Evolutionary conservation across 2,888 invertebrate species (phyloP).

Genomic region (Fabriciana adippe): DNA sequence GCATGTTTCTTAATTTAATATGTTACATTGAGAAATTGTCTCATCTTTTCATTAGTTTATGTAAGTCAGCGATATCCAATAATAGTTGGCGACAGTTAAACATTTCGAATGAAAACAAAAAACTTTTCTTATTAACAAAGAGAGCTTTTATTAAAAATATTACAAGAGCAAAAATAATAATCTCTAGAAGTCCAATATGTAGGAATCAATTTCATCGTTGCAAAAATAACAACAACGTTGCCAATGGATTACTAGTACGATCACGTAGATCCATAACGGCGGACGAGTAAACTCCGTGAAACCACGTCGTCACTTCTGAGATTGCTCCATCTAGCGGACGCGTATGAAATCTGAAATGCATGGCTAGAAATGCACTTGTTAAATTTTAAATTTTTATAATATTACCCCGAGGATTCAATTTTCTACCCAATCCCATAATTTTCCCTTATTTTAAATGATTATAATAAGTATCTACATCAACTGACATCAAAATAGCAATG

Average conservation of each 20-base stretch:
- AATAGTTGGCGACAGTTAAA: too few species aligned
- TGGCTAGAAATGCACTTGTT: slow-evolving; percentile 42
- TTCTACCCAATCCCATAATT: slow-evolving; percentile 32
- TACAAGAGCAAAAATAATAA: slow-evolving; percentile 12
- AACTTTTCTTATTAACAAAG: too few species aligned
- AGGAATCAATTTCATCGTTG: slow-evolving; percentile 47
- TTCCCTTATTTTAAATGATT: background rate
- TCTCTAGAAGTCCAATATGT: slow-evolving; percentile 21
- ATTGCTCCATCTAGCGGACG: slow-evolving; percentile 64
- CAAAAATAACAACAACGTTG: slow-evolving; percentile 45
- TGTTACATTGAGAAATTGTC: too few species aligned
- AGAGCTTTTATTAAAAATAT: background rate
- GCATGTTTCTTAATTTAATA: too few species aligned
- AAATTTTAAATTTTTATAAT: slow-evolving; percentile 43
- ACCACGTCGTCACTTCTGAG: slow-evolving; percentile 59
- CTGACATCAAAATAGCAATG: background rate
- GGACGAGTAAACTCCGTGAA: slow-evolving; percentile 51
- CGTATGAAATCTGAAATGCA: slow-evolving; percentile 48
- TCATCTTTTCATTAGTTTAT: too few species aligned
- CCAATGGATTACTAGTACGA: slow-evolving; percentile 51
- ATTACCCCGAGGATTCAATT: slow-evolving; percentile 38
- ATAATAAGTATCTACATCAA: background rate
- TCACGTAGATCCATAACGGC: slow-evolving; percentile 68
- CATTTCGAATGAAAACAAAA: too few species aligned
- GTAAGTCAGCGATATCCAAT: too few species aligned